Base-by-base conservation (phyloP, 2,113 vertebrate species). In the Serinus canaria region DNA sequence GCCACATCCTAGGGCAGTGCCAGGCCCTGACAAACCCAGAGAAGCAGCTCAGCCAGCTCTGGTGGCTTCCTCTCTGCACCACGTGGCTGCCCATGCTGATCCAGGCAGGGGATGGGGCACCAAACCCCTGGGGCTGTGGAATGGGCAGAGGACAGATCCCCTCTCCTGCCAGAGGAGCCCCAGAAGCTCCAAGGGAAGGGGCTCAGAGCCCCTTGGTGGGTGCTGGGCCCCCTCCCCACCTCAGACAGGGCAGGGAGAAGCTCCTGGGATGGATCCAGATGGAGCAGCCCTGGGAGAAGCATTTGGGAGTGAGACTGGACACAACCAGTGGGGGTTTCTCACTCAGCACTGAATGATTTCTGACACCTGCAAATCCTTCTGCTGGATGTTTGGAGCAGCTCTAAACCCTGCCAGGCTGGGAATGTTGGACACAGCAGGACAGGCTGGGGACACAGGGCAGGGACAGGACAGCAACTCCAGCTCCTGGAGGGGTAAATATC, bases 241-340 rank as follows among this genome's bases (percentile, higher is more conserved):
- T 20, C 0, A 0, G 14, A 13, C 18, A n/a, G 21, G 18, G n/a
- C 39, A 47, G 87, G 22, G 31, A 52, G 25, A 27, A 50, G 6
- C 49, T 15, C 24, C 49, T 50, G 25, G 49, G 49, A 27, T 50
- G 49, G 49, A 50, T 50, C 49, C 49, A 50, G 49, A 15, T 27
- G 49, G 15, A 50, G 49, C 49, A 50, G 49, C 49, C 49, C 15
- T 10, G 49, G 25, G 25, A 50, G 49, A 50, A 15, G 49, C 14
- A 27, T 25, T 15, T 25, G 49, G 49, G 49, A 22, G 47, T 15
- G 49, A 50, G 15, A 15, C 5, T 50, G 49, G 49, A 50, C 49
- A 50, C 49, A 9, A 25, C 24, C 13, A 50, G 3, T 20, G 28
- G 27, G 37, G 11, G 14, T 37, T 91, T 72, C 52, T 75, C 52